Evolutionary conservation across 2,888 invertebrate species (phyloP), one percentile per base, ranked within the genome.

Genomic region (Capitulum mitella): DNA sequence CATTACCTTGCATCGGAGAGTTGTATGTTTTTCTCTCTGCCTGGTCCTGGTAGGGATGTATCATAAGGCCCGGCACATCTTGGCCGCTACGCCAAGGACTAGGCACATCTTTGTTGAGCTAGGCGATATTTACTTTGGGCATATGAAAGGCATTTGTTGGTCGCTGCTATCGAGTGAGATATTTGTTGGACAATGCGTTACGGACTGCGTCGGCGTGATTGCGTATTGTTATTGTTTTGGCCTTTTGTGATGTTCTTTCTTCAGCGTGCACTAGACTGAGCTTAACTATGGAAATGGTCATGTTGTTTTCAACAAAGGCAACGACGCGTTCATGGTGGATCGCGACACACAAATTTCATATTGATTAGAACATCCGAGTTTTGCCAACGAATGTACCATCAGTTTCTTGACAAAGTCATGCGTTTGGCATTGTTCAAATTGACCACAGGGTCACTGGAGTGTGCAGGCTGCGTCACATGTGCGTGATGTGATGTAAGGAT

Each of bases 211-310:
- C 8, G 6, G 61, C 32, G 74, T 74, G 19, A 26, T 0, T 70
- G 37, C 3, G 70, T 37, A 32, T 29, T 19, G 64, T 34, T 34
- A 34, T 37, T 26, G 26, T 70, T 40, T 70, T 70, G 37, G 40
- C 37, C 70, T 70, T 70, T 70, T 70, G 70, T 70, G 70, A 70
- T 70, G 70, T 70, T 40, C 34, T 70, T 70, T 70, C 37, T 70
- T 70, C 40, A 70, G 40, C 8, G 40, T 37, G 40, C 37, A 37
- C 37, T 37, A 26, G 22, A 10, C 19, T 10, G 70, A 64, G 64
- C 32, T 64, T 32, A 34, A n/a, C 10, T 58, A 6, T 58, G 29
- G 29, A 58, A 1, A n/a, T 10, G 29, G 29, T 29, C n/a, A 58
- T n/a, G 14, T 14, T 29, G 0, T n/a, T 29, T n/a, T 58, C 6